Conservation (phyloP, 1,140 invertebrate genomes). For the Penaeus japonicus region DNA sequence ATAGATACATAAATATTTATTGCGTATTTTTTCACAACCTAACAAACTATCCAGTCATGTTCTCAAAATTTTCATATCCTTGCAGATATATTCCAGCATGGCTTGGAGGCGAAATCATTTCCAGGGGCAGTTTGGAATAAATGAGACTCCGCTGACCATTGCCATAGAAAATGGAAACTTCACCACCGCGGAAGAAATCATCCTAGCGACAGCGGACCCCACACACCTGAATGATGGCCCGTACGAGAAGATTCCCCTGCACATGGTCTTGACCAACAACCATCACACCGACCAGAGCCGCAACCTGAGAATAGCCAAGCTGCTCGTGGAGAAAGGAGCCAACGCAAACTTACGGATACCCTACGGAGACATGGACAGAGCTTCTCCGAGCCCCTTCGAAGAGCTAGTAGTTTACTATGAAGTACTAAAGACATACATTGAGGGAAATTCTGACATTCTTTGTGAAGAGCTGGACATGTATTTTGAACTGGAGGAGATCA, state of each 20-base stretch:
- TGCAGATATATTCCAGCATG: constrained; percentile 10
- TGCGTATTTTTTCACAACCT: too few relatives aligned
- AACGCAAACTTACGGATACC: constrained; percentile 44
- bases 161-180: constrained; percentile 30
- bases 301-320: constrained; percentile 28
- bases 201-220: background rate
- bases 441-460: constrained; percentile 7
- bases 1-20: background rate
- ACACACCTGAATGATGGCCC: constrained; percentile 40
- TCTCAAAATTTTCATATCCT: background rate
- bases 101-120: constrained; percentile 20
- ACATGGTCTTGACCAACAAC: constrained; percentile 33
- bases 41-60: too few relatives aligned
- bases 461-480: constrained; percentile 43
- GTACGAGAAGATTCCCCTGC: constrained; percentile 36
- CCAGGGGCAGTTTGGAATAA: constrained; percentile 41
- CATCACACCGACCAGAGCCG: background rate
- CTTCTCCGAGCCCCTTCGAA: constrained; percentile 43
- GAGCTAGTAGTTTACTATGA: constrained; percentile 48
- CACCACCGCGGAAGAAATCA: constrained; percentile 33
- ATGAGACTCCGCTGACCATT: constrained; percentile 38
- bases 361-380: constrained; percentile 16
- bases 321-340: constrained; percentile 40
- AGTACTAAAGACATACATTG: constrained; percentile 23
- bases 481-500: constrained; percentile 26